Conservation (phyloP, 2,888 invertebrate species). For the Thecophora atra region DNA sequence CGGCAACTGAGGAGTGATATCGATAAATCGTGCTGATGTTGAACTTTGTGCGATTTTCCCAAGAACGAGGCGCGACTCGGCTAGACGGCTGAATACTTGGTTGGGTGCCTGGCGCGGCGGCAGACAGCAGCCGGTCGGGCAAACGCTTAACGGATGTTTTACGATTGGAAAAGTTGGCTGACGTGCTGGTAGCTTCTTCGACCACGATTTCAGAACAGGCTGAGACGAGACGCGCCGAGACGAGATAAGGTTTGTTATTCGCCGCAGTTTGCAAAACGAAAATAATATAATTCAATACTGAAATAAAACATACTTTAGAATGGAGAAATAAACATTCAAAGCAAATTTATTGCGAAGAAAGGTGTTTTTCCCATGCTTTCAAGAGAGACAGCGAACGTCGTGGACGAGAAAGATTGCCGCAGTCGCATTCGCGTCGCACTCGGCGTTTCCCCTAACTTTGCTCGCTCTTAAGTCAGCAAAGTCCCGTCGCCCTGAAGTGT, state of each 20-base stretch:
- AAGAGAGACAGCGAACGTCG: neutral
- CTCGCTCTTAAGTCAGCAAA: neutral
- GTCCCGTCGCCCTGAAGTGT: no score
- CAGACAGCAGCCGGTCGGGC: constrained; percentile 12
- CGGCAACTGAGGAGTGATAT: constrained; percentile 21
- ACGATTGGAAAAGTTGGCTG: constrained; percentile 25
- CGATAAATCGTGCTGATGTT: constrained; percentile 43
- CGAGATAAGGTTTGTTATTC: constrained; percentile 9
- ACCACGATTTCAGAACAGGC: neutral
- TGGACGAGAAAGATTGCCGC: neutral
- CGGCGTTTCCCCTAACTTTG: neutral
- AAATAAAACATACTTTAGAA: constrained; percentile 14
- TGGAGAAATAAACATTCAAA: constrained; percentile 24
- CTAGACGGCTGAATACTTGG: constrained; percentile 27
- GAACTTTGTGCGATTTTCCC: constrained; percentile 43
- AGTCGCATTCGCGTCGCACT: neutral
- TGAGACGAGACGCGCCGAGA: neutral
- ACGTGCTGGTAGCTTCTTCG: constrained; percentile 8
- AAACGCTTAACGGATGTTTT: constrained; percentile 37
- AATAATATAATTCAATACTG: constrained; percentile 27
- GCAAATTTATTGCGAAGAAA: constrained; percentile 28
- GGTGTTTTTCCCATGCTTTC: constrained; percentile 22
- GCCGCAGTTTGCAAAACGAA: constrained; percentile 13
- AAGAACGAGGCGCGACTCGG: constrained; percentile 41
- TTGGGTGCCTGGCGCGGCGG: constrained; percentile 6